Evolutionary conservation across 2,113 vertebrate genomes (phyloP).

Genomic region (Polypterus senegalus): DNA sequence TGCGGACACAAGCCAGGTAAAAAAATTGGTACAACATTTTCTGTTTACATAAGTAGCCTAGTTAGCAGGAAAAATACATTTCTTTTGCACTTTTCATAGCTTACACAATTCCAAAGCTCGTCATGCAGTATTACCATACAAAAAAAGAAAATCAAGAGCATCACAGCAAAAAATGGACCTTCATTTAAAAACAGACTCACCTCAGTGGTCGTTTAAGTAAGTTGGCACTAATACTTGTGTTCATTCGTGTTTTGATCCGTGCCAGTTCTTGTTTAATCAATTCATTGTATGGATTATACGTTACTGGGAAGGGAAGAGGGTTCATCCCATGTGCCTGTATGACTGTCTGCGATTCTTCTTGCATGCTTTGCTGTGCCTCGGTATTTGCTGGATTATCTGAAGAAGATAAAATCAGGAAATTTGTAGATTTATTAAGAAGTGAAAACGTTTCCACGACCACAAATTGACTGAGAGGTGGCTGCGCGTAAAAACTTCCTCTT

Average conservation of each 20-base stretch:
- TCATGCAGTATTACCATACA: too few relatives aligned
- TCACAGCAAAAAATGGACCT: too few relatives aligned
- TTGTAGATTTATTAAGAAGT: neutral
- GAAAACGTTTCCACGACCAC: too few relatives aligned
- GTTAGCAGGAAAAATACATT: too few relatives aligned
- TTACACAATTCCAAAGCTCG: too few relatives aligned
- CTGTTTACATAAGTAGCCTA: too few relatives aligned
- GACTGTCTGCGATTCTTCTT: neutral
- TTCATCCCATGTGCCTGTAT: neutral
- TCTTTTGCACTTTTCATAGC: too few relatives aligned
- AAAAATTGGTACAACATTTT: too few relatives aligned
- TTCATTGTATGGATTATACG: conserved; percentile 12
- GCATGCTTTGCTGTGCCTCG: neutral
- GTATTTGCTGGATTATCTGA: neutral
- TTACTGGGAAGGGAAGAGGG: conserved; percentile 2
- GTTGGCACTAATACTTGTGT: conserved; percentile 11
- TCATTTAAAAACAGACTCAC: conserved; percentile 2
- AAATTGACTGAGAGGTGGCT: too few relatives aligned
- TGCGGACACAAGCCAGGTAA: too few relatives aligned
- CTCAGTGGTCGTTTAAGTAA: conserved; percentile 10
- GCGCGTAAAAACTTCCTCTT: too few relatives aligned
- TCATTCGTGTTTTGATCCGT: conserved; percentile 18
- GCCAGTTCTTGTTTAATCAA: conserved; percentile 18
- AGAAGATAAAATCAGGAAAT: neutral
- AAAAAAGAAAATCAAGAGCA: too few relatives aligned